Conservation (phyloP, 2,113 vertebrate species). For the Zingel zingel region DNA sequence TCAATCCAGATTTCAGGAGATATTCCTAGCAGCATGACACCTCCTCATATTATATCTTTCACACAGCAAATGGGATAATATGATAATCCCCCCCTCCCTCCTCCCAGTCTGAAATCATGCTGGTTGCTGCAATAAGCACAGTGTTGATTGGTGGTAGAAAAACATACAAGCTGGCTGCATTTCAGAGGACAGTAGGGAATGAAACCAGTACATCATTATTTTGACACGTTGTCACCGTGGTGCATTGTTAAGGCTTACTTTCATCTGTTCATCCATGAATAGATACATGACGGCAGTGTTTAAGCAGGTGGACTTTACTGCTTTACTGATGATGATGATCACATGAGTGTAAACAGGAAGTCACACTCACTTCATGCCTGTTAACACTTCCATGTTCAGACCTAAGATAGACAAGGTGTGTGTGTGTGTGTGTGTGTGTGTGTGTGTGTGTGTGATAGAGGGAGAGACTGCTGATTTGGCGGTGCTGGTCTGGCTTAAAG, state of each 20-base stretch:
- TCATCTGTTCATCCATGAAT: conserved; percentile 11
- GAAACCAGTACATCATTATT: conserved; percentile 19
- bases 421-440: not conserved
- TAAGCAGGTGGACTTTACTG: conserved; percentile 51
- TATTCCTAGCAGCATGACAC: conserved; percentile 42
- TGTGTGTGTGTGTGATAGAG: conserved; percentile 1
- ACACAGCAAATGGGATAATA: conserved; percentile 46
- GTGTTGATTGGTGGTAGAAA: conserved; percentile 28
- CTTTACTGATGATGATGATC: conserved; percentile 28
- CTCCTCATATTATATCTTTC: conserved; percentile 37
- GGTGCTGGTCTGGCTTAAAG: conserved; percentile 50
- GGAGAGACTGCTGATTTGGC: conserved; percentile 38
- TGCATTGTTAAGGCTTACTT: conserved; percentile 29
- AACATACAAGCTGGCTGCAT: conserved; percentile 22
- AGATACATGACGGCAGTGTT: conserved; percentile 28
- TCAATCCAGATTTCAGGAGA: conserved; percentile 1
- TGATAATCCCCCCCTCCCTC: conserved; percentile 31
- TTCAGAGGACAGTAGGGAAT: conserved; percentile 28
- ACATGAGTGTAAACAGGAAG: conserved; percentile 51
- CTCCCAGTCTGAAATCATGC: conserved; percentile 23
- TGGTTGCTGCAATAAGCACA: conserved; percentile 16
- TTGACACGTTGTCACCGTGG: conserved; percentile 36
- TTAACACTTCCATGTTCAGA: conserved; percentile 44
- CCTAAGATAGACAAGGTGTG: conserved; percentile 21
- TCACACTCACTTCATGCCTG: conserved; percentile 20